Evolutionary conservation across 2,113 vertebrate species (phyloP).

Genomic region (Nibea coibor): DNA sequence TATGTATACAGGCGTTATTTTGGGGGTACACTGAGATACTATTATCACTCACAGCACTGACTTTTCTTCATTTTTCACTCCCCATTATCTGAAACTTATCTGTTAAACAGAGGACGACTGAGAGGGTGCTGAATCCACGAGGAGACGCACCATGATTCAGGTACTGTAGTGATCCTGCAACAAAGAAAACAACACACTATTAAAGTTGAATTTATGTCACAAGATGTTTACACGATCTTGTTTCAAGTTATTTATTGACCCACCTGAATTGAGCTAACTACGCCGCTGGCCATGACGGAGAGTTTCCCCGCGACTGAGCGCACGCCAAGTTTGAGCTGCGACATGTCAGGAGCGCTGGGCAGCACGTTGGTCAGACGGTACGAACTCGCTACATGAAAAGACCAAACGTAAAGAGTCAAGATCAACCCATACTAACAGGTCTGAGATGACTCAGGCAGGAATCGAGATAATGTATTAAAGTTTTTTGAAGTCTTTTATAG

Average conservation of each 20-base stretch:
- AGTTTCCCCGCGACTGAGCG: slow-evolving; percentile 93
- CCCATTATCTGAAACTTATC: neutral
- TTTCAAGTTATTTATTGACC: slow-evolving; percentile 37
- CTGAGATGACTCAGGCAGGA: too few relatives aligned
- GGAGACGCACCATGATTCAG: slow-evolving; percentile 56
- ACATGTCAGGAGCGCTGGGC: slow-evolving; percentile 92
- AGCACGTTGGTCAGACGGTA: slow-evolving; percentile 90
- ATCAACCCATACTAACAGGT: neutral
- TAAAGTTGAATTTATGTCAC: neutral
- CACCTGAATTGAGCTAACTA: slow-evolving; percentile 96
- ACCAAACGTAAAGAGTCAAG: neutral
- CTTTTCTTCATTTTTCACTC: neutral
- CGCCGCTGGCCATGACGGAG: slow-evolving; percentile 95
- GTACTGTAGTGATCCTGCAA: slow-evolving; percentile 83
- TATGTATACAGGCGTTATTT: slow-evolving; percentile 24
- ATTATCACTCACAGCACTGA: slow-evolving; percentile 14
- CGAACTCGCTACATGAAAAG: slow-evolving; percentile 76
- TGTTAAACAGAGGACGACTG: neutral
- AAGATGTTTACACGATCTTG: too few relatives aligned
- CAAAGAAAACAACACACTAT: neutral
- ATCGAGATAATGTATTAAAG: too few relatives aligned
- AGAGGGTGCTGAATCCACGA: neutral
- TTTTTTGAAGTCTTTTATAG: neutral
- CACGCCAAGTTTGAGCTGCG: slow-evolving; percentile 93
- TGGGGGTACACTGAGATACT: neutral